Base-by-base conservation (phyloP, 2,113 vertebrate genomes). In the Cinclus mexicanus region DNA sequence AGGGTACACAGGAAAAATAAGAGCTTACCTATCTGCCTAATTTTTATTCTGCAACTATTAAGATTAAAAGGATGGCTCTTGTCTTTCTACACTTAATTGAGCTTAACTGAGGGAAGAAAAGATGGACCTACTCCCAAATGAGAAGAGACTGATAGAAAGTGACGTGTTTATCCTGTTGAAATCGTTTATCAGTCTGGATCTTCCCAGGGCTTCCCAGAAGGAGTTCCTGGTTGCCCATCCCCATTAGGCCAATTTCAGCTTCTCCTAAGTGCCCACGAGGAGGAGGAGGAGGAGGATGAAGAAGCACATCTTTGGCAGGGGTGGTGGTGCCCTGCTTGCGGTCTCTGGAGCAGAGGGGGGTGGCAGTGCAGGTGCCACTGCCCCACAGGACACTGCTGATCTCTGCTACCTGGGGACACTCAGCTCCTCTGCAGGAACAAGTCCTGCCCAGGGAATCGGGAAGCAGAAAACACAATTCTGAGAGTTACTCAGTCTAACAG, bases 31-130 rank as follows among this genome's bases (percentile, higher is more conserved):
- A 88, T 87, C 94, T 65, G 47, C 81, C 95, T 97, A 78, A 65
- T 83, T 97, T 94, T 97, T 68, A 56, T 78, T 83, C 39, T 53
- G 37, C 61, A 84, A 41, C 53, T 91, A 92, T 89, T 78, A 59
- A 85, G 74, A 95, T 69, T 33, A 96, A 97, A 97, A 95, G 26
- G 71, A 93, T 75, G n/a, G 68, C 88, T 70, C 96, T 90, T 65
- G 69, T 94, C 91, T 83, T 74, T 90, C 86, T 93, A 67, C 69
- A 90, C 46, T 94, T 97, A 97, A 97, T 56, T 94, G 94, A 96
- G 93, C 87, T 95, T 97, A 97, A 96, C 69, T 89, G 90, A 95
- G 90, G 90, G 94, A 95, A 87, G 90, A 95, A 94, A 96, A 97
- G 94, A 97, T 90, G 93, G 95, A 44, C 47, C 90, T 95, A 93